These are phyloP conservation scores for Ganaspis brasiliensis DNA, from an alignment of 2,888 invertebrate genomes.

Conservation along the genomic window DNA sequence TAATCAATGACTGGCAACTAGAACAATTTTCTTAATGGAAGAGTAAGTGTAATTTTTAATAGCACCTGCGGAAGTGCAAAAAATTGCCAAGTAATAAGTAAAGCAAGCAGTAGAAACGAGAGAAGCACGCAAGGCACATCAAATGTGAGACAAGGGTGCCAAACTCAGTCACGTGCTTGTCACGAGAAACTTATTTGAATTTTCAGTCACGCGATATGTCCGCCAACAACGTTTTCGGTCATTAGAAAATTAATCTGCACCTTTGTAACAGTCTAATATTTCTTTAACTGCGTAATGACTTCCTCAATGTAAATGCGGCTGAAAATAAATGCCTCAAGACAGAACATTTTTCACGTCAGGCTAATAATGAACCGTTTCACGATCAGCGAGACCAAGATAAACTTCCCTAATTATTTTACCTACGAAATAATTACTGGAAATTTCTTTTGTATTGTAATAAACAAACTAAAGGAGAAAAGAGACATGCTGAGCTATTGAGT, in stretches of 20 bases:
- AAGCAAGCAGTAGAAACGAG: constrained; percentile 28
- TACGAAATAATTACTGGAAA: neutral
- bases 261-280: constrained; percentile 36
- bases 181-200: constrained; percentile 40
- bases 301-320: constrained; percentile 29
- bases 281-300: constrained; percentile 34
- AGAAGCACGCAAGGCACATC: constrained; percentile 32
- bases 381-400: neutral
- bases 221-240: constrained; percentile 13
- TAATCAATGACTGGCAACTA: too few relatives aligned
- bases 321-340: constrained; percentile 14
- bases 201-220: constrained; percentile 25
- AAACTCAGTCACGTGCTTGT: constrained; percentile 40
- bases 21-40: constrained; percentile 5
- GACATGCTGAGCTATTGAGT: too few relatives aligned
- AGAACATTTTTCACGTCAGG: constrained; percentile 19
- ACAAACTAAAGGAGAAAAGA: neutral
- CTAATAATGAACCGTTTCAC: neutral
- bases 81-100: constrained; percentile 22
- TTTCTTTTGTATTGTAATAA: neutral
- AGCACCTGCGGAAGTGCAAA: constrained; percentile 4
- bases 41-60: constrained; percentile 14
- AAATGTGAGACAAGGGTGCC: constrained; percentile 23
- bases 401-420: neutral
- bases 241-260: constrained; percentile 39